A percentile compares a stretch with the other conserved stretches of the same genome.
Conservation (phyloP, 2,797 vertebrate species). For the Myoxocephalus aenaeus region DNA sequence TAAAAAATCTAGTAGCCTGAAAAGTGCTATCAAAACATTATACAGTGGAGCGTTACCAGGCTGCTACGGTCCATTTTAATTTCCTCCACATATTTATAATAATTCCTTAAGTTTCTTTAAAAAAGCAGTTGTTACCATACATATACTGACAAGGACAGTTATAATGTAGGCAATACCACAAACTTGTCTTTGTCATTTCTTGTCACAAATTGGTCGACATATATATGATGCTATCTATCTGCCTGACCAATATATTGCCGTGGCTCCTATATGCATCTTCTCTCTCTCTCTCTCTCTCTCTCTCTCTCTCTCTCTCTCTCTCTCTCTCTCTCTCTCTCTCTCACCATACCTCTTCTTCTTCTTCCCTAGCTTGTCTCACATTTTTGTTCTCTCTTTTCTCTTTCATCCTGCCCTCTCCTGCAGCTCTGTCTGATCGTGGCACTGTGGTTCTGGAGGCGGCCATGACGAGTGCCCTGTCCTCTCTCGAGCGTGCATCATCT, state of each 20-base stretch:
- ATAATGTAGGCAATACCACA: neutral
- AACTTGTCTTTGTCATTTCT: neutral
- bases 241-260: neutral
- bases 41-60: neutral
- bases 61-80: neutral
- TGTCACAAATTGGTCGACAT: neutral
- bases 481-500: constrained; percentile 81
- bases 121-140: neutral
- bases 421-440: constrained; percentile 92
- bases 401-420: neutral
- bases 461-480: constrained; percentile 86
- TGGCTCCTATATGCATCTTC: neutral
- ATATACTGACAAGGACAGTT: neutral
- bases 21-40: neutral
- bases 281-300: neutral
- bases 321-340: neutral
- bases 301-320: neutral
- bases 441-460: constrained; percentile 92
- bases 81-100: neutral
- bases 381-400: neutral
- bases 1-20: neutral
- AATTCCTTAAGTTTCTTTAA: neutral
- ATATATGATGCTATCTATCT: neutral
- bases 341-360: neutral
- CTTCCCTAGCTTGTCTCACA: neutral